These are phyloP conservation scores for Tigriopus japonicus DNA, from an alignment of 1,140 invertebrate species.

Conservation along the genomic window DNA sequence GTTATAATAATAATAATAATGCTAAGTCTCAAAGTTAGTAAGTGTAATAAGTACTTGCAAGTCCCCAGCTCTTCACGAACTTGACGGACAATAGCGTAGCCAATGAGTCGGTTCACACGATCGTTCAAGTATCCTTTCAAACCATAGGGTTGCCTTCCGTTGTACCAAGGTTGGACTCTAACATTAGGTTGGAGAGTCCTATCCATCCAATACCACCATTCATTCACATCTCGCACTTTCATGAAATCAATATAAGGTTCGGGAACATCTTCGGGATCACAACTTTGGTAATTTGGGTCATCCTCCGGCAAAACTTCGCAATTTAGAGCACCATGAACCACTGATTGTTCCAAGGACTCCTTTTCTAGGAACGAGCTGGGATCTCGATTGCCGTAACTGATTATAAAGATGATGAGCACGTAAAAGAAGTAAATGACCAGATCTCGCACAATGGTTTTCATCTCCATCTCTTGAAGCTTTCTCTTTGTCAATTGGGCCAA, in stretches of 20 bases:
- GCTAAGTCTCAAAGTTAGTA: too few species aligned
- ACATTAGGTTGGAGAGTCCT: slow-evolving; percentile 7
- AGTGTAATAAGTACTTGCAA: slow-evolving; percentile 19
- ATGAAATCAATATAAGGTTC: background rate
- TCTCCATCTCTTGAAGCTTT: slow-evolving; percentile 26
- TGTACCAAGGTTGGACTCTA: slow-evolving; percentile 13
- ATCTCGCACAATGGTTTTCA: slow-evolving; percentile 28
- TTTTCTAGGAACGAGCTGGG: slow-evolving; percentile 27
- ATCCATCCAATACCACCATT: slow-evolving; percentile 10
- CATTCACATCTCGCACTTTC: slow-evolving; percentile 10
- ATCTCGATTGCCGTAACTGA: slow-evolving; percentile 29
- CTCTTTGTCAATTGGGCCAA: background rate
- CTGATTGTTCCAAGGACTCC: slow-evolving; percentile 25
- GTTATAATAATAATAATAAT: too few species aligned
- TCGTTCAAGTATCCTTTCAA: slow-evolving; percentile 25
- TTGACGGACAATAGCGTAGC: slow-evolving; percentile 33
- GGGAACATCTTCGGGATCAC: background rate
- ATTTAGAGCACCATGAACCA: slow-evolving; percentile 21
- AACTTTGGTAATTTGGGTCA: background rate
- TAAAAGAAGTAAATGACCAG: slow-evolving; percentile 30
- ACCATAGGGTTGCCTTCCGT: slow-evolving; percentile 11
- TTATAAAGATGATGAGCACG: slow-evolving; percentile 29
- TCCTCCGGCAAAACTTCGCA: slow-evolving; percentile 3
- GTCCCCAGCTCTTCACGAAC: slow-evolving; percentile 23
- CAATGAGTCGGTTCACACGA: slow-evolving; percentile 33